Evolutionary conservation across 2,888 invertebrate species (phyloP).

Genomic region (Zaprionus bogoriensis): DNA sequence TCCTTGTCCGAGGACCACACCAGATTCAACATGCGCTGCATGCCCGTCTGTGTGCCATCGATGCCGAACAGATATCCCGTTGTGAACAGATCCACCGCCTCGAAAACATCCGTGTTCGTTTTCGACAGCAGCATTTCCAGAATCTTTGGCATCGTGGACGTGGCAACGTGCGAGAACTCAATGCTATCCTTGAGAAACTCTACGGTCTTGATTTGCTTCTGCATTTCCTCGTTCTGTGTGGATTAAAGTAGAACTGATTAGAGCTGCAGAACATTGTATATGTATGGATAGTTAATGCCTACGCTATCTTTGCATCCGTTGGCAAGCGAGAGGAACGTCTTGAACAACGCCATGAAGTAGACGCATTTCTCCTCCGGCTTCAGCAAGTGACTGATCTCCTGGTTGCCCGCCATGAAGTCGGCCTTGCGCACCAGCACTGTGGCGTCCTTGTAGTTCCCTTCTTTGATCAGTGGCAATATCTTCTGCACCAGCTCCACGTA

Average conservation of each 20-base stretch:
- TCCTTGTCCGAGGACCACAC: slow-evolving; percentile 92
- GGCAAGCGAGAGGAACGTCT: slow-evolving; percentile 80
- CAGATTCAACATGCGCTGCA: slow-evolving; percentile 89
- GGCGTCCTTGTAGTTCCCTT: slow-evolving; percentile 80
- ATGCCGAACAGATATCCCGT: slow-evolving; percentile 91
- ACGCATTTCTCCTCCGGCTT: slow-evolving; percentile 79
- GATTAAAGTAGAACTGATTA: background rate
- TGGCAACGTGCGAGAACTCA: slow-evolving; percentile 83
- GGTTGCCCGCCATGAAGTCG: slow-evolving; percentile 79
- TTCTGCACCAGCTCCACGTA: slow-evolving; percentile 77
- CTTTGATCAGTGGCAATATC: slow-evolving; percentile 72
- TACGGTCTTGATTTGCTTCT: slow-evolving; percentile 86
- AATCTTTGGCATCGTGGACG: slow-evolving; percentile 85
- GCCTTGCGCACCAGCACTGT: slow-evolving; percentile 78
- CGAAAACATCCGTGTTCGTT: slow-evolving; percentile 91
- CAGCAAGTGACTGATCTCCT: slow-evolving; percentile 50
- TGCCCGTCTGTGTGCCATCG: slow-evolving; percentile 88
- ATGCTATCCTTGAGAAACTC: slow-evolving; percentile 88
- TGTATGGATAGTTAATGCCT: slow-evolving; percentile 50
- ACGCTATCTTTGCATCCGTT: slow-evolving; percentile 79
- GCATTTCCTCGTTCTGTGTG: slow-evolving; percentile 84
- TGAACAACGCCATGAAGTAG: slow-evolving; percentile 79
- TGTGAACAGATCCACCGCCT: slow-evolving; percentile 94
- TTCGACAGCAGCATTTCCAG: slow-evolving; percentile 89
- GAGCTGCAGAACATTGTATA: background rate